These are phyloP conservation scores for Tachysurus fulvidraco DNA, from an alignment of 2,113 vertebrate species.

Conservation along the genomic window DNA sequence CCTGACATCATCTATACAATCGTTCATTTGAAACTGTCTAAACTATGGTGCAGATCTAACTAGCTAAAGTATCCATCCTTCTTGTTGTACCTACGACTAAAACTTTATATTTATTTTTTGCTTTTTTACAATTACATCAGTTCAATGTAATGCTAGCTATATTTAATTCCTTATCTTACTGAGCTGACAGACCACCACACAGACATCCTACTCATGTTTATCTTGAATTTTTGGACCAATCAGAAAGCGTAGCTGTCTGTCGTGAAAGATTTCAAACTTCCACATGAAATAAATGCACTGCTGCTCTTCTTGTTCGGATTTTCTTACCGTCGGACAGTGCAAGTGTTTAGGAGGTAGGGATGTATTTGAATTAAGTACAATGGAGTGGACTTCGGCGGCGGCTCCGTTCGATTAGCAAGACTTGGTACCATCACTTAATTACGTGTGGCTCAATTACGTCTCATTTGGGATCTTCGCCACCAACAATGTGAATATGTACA, in stretches of 20 bases:
- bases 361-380: not conserved
- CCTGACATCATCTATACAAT: not conserved
- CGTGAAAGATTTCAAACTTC: not conserved
- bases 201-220: not conserved
- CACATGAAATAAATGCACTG: not conserved
- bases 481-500: slow-evolving; percentile 47
- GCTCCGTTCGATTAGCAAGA: not conserved
- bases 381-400: not conserved
- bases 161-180: too few species aligned
- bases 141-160: too few species aligned
- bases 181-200: not conserved
- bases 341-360: not conserved
- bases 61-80: not conserved
- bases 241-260: not conserved
- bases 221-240: not conserved
- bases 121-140: not conserved
- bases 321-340: not conserved
- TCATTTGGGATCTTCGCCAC: slow-evolving; percentile 39
- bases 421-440: not conserved
- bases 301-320: not conserved
- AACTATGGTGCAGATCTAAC: not conserved
- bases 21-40: not conserved
- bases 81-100: not conserved
- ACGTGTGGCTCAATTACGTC: not conserved
- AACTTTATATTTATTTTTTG: not conserved